These are phyloP conservation scores for Sisyra nigra DNA, from an alignment of 2,888 invertebrate genomes.

Conservation along the genomic window DNA sequence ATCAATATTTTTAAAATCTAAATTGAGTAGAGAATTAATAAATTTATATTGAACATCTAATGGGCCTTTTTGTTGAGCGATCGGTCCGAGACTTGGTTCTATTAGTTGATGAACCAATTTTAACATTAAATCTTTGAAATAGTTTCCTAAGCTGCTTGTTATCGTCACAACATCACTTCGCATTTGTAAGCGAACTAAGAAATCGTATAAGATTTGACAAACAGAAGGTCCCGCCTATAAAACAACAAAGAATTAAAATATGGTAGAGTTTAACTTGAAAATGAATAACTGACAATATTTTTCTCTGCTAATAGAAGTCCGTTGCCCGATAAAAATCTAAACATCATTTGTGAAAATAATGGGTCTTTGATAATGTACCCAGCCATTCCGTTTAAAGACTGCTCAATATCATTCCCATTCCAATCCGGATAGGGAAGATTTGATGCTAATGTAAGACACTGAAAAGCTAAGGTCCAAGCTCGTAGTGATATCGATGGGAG, in stretches of 20 bases:
- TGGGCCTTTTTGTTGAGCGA: slow-evolving; percentile 43
- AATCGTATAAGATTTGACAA: slow-evolving; percentile 54
- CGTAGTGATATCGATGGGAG: slow-evolving; percentile 50
- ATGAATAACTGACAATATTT: slow-evolving; percentile 29
- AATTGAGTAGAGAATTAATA: slow-evolving; percentile 44
- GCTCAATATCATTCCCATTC: slow-evolving; percentile 13
- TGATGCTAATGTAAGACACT: slow-evolving; percentile 56
- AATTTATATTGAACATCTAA: slow-evolving; percentile 61
- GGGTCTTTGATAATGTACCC: slow-evolving; percentile 45
- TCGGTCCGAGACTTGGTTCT: slow-evolving; percentile 40
- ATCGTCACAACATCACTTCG: slow-evolving; percentile 42
- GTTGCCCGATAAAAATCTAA: slow-evolving; percentile 49
- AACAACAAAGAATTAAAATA: neutral
- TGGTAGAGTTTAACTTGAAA: neutral
- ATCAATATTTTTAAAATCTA: slow-evolving; percentile 51
- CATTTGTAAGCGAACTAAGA: slow-evolving; percentile 49
- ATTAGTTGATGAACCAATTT: slow-evolving; percentile 56
- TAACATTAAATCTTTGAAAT: slow-evolving; percentile 47
- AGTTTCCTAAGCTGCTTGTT: slow-evolving; percentile 33
- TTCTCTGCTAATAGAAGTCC: slow-evolving; percentile 35
- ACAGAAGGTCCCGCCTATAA: slow-evolving; percentile 58
- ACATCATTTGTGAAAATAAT: slow-evolving; percentile 47
- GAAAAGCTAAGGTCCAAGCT: slow-evolving; percentile 66
- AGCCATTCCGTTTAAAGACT: slow-evolving; percentile 37
- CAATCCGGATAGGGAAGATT: slow-evolving; percentile 32